These are phyloP conservation scores for Macrophya alboannulata DNA, from an alignment of 2,888 invertebrate genomes.

Conservation along the genomic window DNA sequence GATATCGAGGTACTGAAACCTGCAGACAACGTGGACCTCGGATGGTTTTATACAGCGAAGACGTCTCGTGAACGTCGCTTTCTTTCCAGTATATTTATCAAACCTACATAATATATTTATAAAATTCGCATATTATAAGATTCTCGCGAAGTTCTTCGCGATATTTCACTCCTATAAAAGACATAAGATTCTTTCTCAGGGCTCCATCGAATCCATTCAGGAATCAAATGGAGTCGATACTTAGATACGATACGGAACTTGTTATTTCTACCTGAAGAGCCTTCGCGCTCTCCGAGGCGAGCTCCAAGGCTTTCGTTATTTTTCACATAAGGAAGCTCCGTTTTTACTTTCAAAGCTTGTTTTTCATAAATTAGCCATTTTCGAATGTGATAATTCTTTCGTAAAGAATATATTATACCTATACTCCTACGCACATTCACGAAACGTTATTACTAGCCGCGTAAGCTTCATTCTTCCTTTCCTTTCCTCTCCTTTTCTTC, in stretches of 20 bases:
- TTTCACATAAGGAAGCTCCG: neutral
- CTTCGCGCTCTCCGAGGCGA: no score
- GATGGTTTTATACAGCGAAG: neutral
- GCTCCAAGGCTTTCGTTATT: neutral
- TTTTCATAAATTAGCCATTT: neutral
- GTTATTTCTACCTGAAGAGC: neutral
- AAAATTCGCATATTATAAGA: neutral
- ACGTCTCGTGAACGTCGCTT: neutral
- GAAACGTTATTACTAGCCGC: neutral
- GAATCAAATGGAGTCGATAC: neutral
- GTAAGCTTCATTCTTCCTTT: conserved; percentile 15
- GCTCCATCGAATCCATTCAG: neutral
- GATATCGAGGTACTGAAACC: neutral
- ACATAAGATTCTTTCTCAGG: neutral
- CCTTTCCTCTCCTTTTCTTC: neutral
- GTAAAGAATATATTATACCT: neutral
- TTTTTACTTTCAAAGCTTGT: neutral
- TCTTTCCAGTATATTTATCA: neutral
- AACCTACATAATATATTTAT: neutral
- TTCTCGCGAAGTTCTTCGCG: neutral
- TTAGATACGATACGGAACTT: neutral
- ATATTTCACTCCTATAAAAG: neutral
- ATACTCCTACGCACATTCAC: neutral
- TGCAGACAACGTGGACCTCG: neutral
- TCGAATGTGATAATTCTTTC: neutral